Percentiles rank a stretch among this genome's conserved stretches.
Conservation (phyloP, 2,888 invertebrate genomes). For the Lottia scabra region DNA sequence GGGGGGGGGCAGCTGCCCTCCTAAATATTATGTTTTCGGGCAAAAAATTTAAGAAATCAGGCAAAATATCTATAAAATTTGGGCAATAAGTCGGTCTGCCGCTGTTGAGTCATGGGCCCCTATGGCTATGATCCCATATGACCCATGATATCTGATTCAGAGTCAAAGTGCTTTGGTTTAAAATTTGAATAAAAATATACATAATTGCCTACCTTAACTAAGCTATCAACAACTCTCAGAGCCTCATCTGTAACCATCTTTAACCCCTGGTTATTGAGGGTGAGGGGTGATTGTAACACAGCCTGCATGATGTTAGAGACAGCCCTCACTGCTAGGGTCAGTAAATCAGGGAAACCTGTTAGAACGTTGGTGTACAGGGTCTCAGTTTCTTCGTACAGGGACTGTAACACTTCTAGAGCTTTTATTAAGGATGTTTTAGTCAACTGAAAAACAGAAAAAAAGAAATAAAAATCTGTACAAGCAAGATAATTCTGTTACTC, state of each 20-base stretch:
- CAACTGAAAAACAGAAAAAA: conserved; percentile 36
- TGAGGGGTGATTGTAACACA: conserved; percentile 19
- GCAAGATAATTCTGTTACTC: no score
- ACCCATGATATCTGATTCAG: no score
- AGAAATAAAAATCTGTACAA: no score
- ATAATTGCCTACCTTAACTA: conserved; percentile 36
- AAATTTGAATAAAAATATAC: no score
- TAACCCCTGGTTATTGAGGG: conserved; percentile 13
- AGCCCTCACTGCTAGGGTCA: conserved; percentile 39
- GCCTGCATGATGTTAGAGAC: conserved; percentile 52
- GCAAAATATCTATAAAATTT: no score
- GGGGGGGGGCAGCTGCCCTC: no score
- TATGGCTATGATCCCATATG: no score
- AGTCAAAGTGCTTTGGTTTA: no score
- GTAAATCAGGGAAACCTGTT: conserved; percentile 36
- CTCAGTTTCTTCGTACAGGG: conserved; percentile 27
- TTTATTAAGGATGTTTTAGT: conserved; percentile 31
- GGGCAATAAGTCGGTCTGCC: no score
- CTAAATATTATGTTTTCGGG: no score
- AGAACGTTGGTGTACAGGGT: conserved; percentile 28
- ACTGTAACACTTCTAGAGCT: conserved; percentile 37
- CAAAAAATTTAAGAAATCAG: no score
- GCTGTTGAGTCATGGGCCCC: no score
- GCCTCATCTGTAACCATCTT: conserved; percentile 30
- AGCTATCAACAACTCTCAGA: conserved; percentile 31